phyloP scores from a whole-genome alignment of 1,140 invertebrate genomes.

The Ceratoteleas bidentatus region DNA sequence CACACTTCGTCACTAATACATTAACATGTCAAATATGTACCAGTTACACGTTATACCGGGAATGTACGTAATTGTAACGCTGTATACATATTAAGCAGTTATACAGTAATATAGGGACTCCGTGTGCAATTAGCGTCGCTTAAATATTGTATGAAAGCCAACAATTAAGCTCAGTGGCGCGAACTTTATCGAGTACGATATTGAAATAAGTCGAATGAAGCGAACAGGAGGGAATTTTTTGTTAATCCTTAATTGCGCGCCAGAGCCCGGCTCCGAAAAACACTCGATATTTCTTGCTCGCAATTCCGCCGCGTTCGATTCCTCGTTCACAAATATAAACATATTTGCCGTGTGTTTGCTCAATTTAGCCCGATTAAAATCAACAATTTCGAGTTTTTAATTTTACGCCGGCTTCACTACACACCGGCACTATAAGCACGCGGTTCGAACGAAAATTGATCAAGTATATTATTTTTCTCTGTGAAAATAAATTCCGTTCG shows the following conservation, averaged over 20 bases:
- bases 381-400: constrained; percentile 42
- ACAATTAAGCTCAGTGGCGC: constrained; percentile 9
- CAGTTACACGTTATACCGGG: constrained; percentile 22
- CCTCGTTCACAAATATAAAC: constrained; percentile 12
- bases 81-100: constrained; percentile 39
- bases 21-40: constrained; percentile 42
- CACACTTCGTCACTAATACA: constrained; percentile 23
- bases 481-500: constrained; percentile 27
- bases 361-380: constrained; percentile 38
- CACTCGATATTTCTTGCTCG: constrained; percentile 13
- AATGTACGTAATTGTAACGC: constrained; percentile 23
- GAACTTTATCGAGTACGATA: constrained; percentile 7
- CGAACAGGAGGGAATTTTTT: constrained; percentile 2
- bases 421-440: neutral
- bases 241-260: constrained; percentile 12
- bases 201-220: constrained; percentile 8
- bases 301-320: neutral
- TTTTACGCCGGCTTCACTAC: constrained; percentile 12
- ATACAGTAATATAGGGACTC: constrained; percentile 17
- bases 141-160: constrained; percentile 32
- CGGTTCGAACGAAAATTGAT: constrained; percentile 17
- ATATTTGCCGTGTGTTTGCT: constrained; percentile 31
- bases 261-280: constrained; percentile 14
- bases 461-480: constrained; percentile 26
- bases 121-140: constrained; percentile 29